Base-by-base conservation (phyloP, 2,888 invertebrate species). In the Apamea sordens region DNA sequence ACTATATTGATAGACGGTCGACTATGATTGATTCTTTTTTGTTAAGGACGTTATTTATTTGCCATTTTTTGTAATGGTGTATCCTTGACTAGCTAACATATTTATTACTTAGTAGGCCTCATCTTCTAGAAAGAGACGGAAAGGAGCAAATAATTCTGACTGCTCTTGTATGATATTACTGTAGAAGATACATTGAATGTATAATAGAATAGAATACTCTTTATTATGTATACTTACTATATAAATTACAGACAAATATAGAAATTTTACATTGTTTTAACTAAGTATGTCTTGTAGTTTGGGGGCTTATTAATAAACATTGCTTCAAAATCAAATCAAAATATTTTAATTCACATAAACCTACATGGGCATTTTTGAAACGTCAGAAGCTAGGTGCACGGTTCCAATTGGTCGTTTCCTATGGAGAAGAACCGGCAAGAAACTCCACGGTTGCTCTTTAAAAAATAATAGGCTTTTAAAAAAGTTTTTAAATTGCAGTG, bases 21-120 rank as follows among this genome's bases (percentile, higher is more conserved):
- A 28, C 11, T 53, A 59, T 86, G 73, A 82, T 74, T 86, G 28
- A 86, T 82, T 76, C 47, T 70, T 73, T 68, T 73, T 59, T 50
- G 18, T 72, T 44, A 44, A 36, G 28, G 6, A 41, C 10, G 24
- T 68, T 68, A 21, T n/a, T 11, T 44, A 53, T 18, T 70, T 6
- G 4, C 0, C 10, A 69, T 15, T 68, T 72, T 72, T 73, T 75
- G 41, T 59, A 44, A 74, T 80, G 71, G 50, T 44, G 50, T 3
- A 36, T 72, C 86, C 82, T 80, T 83, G 83, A 77, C 24, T 67
- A 18, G 21, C 21, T 64, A 24, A 47, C 18, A 50, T 47, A 41
- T 44, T 24, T 61, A 47, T 68, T 76, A 59, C 15, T 74, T 72
- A n/a, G 6, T 47, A n/a, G 2, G 15, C 32, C 18, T 24, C 13